Conservation (phyloP, 2,797 vertebrate genomes). For the Malurus leucopterus region DNA sequence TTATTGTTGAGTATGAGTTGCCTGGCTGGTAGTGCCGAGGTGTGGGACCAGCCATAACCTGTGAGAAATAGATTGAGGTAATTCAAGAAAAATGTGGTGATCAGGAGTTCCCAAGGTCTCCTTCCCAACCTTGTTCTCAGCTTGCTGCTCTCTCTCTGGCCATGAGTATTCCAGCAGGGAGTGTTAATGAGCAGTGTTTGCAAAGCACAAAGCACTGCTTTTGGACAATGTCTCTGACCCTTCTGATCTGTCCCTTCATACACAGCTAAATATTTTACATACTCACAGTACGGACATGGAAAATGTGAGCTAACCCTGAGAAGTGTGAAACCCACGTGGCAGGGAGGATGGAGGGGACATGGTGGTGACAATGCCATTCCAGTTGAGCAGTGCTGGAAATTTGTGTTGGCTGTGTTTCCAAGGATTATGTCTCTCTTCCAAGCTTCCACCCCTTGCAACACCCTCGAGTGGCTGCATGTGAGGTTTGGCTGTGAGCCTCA, state of each 20-base stretch:
- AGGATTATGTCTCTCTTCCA: neutral
- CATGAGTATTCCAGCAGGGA: neutral
- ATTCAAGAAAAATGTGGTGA: neutral
- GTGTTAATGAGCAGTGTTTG: neutral
- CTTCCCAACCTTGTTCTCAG: neutral
- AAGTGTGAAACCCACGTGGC: neutral
- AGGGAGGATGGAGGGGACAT: neutral
- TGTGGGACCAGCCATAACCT: neutral
- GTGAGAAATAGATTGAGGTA: neutral
- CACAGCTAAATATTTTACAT: neutral
- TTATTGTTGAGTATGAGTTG: neutral
- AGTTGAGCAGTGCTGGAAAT: neutral
- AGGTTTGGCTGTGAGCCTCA: neutral
- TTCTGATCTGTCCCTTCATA: neutral
- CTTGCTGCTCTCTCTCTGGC: neutral
- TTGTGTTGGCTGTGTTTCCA: neutral
- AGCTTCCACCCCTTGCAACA: neutral
- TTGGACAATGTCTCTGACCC: neutral
- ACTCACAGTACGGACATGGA: neutral
- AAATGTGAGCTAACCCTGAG: neutral
- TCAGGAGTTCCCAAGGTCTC: neutral
- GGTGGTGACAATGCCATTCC: neutral
- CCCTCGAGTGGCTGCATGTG: rapidly evolving
- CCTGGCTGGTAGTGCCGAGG: neutral
- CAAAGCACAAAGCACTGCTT: neutral